Base-by-base conservation (phyloP, 2,113 vertebrate species). In the Limanda limanda region DNA sequence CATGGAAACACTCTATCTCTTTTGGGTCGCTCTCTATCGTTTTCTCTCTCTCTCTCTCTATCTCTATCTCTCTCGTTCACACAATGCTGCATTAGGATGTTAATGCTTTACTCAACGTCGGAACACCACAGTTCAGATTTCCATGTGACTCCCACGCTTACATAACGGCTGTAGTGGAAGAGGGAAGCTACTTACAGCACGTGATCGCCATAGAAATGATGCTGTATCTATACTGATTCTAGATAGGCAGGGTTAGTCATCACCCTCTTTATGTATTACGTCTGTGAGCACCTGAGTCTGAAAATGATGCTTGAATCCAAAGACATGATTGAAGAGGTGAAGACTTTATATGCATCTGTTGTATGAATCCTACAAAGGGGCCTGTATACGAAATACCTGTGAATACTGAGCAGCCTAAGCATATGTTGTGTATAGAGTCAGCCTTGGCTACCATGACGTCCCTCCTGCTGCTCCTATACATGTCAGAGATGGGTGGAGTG, bases 1-100 rank as follows among this genome's bases (percentile, higher is more conserved):
- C 92, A 95, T 95, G 93, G 94, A 91, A 95, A 95, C 93, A 74
- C 75, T 82, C 56, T 7, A 71, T 83, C 75, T 92, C 89, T 87
- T 90, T 86, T 88, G 82, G 91, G 88, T 52, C 51, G 4, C n/a
- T 56, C 54, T 24, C 54, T 67, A 42, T 64, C 37, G 60, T 75
- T 64, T 23, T 63, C 42, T 35, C 71, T 55, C n/a, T 79, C 69
- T 77, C 5, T 31, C 10, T 56, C 54, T 56, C 21, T 67, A 27
- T 64, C 24, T 60, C 71, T 64, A 23, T 63, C 42, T 35, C 71
- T 55, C n/a, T 79, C 69, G 73, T 47, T 65, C 81, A 76, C 79
- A 88, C 85, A 85, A 82, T 88, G 88, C 89, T 88, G 86, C 80
- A 89, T 81, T 83, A 83, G 83, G 87, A 83, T 81, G 84, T 86